phyloP scores from a whole-genome alignment of 2,888 invertebrate species.

The Archips crataeganus region DNA sequence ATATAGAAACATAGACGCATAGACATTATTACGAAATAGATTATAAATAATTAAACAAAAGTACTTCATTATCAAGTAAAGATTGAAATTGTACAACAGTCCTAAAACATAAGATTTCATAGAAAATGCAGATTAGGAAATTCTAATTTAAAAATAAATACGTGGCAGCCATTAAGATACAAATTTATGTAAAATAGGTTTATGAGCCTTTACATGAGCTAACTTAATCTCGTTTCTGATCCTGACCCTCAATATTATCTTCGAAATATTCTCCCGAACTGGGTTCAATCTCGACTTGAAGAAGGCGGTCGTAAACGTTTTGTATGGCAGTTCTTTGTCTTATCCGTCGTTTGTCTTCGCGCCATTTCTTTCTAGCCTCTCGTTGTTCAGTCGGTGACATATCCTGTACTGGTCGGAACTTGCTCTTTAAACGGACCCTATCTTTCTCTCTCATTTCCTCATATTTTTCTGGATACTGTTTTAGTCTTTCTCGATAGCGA shows the following conservation, averaged over 20 bases:
- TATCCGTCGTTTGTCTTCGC: background rate
- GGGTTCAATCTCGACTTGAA: background rate
- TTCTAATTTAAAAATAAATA: background rate
- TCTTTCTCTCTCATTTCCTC: conserved; percentile 13
- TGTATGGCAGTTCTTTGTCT: background rate
- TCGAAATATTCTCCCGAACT: background rate
- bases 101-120: background rate
- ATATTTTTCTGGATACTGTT: conserved; percentile 14
- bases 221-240: background rate
- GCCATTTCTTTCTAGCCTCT: background rate
- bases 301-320: background rate
- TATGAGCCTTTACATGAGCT: background rate
- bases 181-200: background rate
- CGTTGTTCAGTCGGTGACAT: background rate
- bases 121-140: background rate
- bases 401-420: background rate
- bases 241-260: background rate
- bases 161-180: background rate
- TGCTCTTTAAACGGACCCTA: background rate
- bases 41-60: too few relatives aligned
- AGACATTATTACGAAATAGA: background rate
- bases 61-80: too few relatives aligned
- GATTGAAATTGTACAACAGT: background rate
- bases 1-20: too few relatives aligned
- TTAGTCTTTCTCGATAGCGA: conserved; percentile 18